Conservation (phyloP, 2,888 invertebrate genomes). For the Elegia similella region DNA sequence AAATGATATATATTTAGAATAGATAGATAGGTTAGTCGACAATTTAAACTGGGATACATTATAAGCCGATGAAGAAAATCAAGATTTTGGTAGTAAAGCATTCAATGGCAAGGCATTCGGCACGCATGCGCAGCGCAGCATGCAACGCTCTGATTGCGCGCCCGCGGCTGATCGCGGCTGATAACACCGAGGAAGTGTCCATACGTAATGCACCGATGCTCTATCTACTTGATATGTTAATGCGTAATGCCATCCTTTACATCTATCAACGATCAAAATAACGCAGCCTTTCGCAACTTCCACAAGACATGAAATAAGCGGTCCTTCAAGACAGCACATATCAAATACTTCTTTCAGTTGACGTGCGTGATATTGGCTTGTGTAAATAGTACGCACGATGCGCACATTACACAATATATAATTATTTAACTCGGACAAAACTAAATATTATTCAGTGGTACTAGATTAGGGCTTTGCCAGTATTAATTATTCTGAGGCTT, state of each 20-base stretch:
- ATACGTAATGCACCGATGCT: constrained; percentile 14
- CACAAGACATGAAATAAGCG: constrained; percentile 2
- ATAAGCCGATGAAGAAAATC: constrained; percentile 1
- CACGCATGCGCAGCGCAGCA: constrained; percentile 28
- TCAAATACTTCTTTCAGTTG: not conserved
- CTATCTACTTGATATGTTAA: constrained; percentile 15
- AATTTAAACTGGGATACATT: not conserved
- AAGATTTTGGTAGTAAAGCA: constrained; percentile 8
- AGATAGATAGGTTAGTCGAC: not conserved
- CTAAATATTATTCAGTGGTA: too few relatives aligned
- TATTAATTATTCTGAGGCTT: too few relatives aligned
- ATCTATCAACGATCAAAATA: constrained; percentile 30
- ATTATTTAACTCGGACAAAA: too few relatives aligned
- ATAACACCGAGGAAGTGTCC: constrained; percentile 30
- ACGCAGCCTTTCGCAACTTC: constrained; percentile 35
- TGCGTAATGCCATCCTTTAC: constrained; percentile 36
- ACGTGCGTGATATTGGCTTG: too few relatives aligned
- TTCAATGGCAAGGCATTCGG: constrained; percentile 19
- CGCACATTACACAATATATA: too few relatives aligned
- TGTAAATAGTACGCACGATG: too few relatives aligned
- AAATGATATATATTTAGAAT: too few relatives aligned
- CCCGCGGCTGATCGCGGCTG: constrained; percentile 33
- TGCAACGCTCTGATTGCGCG: constrained; percentile 53
- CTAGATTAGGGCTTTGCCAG: too few relatives aligned
- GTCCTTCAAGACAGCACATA: constrained; percentile 23